Conservation (phyloP, 2,888 invertebrate genomes). For the Morinoia aosen region DNA sequence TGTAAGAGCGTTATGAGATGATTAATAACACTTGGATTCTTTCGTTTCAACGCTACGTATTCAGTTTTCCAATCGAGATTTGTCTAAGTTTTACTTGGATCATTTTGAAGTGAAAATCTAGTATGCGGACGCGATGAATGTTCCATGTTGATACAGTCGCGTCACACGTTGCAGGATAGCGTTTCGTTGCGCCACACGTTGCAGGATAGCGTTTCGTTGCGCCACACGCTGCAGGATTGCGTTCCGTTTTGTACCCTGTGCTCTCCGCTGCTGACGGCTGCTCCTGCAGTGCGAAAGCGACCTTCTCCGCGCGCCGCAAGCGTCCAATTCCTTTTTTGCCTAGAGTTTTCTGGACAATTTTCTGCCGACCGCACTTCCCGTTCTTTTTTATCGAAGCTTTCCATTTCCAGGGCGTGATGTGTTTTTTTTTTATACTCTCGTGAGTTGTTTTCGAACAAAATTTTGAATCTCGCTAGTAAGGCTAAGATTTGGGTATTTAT, state of each 20-base stretch:
- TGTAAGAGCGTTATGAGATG: no score
- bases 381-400: not conserved
- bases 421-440: not conserved
- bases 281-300: not conserved
- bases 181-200: not conserved
- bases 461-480: not conserved
- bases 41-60: no score
- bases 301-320: not conserved
- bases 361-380: not conserved
- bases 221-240: not conserved
- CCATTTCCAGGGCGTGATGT: not conserved
- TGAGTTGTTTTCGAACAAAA: not conserved
- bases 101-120: not conserved
- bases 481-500: not conserved
- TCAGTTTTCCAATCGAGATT: not conserved
- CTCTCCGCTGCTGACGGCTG: not conserved
- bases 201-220: not conserved
- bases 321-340: not conserved
- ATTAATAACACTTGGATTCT: no score
- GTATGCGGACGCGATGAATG: not conserved
- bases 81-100: not conserved
- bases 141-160: not conserved
- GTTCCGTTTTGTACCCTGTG: not conserved
- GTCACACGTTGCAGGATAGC: not conserved
- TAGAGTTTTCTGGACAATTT: not conserved